Percentiles rank a stretch among this genome's conserved stretches.
Conservation (phyloP, 2,113 vertebrate genomes). For the Oenanthe oenanthe region DNA sequence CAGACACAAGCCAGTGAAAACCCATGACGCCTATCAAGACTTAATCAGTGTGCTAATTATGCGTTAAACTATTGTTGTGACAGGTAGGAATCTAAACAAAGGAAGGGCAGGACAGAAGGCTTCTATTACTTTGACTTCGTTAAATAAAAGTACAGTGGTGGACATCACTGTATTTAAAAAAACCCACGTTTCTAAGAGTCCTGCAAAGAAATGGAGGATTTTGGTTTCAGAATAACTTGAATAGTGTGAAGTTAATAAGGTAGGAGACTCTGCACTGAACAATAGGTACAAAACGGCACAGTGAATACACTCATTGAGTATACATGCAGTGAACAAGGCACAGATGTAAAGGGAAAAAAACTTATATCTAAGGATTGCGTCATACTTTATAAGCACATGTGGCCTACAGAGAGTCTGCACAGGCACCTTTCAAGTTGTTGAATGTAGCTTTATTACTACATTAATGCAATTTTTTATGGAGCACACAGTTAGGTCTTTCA, state of each 20-base stretch:
- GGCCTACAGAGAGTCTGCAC: neutral
- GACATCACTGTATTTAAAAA: neutral
- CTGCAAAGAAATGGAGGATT: neutral
- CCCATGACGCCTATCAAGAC: neutral
- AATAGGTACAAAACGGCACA: neutral
- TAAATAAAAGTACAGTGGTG: neutral
- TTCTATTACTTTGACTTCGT: neutral
- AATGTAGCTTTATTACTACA: neutral
- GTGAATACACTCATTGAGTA: fast-evolving
- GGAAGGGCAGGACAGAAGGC: neutral
- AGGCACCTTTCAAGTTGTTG: neutral
- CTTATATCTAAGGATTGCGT: neutral
- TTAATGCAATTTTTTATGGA: neutral
- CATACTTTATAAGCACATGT: neutral
- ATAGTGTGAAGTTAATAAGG: neutral
- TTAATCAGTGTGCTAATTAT: neutral
- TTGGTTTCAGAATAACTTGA: neutral
- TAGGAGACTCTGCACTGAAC: neutral
- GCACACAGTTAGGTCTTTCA: neutral
- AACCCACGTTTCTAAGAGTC: neutral
- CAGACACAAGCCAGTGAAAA: neutral
- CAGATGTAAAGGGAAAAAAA: neutral
- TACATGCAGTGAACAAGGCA: neutral
- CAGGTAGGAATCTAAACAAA: neutral
- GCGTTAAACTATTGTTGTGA: neutral